A percentile compares a stretch with the other conserved stretches of the same genome.
Conservation (phyloP, 1,140 invertebrate genomes). For the Seison nebaliae region DNA sequence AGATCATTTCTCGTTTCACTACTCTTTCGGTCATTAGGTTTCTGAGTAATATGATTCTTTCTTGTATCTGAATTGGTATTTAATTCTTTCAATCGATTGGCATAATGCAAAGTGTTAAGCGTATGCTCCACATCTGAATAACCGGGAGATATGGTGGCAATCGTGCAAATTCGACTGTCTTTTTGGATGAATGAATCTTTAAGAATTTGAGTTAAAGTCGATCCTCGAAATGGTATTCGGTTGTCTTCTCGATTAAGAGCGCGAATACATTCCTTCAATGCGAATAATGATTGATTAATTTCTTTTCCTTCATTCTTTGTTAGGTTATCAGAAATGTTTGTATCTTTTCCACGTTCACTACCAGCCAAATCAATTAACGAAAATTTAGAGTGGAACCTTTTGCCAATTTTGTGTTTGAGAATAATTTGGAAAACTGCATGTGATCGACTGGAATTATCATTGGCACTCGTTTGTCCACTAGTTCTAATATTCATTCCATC, state of each 20-base stretch:
- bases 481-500: constrained; percentile 23
- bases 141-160: not conserved
- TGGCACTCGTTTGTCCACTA: constrained; percentile 23
- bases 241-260: constrained; percentile 23
- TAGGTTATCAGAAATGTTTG: constrained; percentile 7
- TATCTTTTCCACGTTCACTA: constrained; percentile 13
- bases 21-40: no score
- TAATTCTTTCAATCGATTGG: constrained; percentile 33
- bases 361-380: constrained; percentile 14
- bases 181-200: not conserved
- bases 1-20: no score
- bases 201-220: constrained; percentile 24
- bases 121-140: not conserved
- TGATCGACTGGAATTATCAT: constrained; percentile 25
- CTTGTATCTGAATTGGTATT: no score
- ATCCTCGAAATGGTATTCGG: constrained; percentile 24
- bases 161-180: not conserved
- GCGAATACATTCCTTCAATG: constrained; percentile 25
- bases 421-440: constrained; percentile 25
- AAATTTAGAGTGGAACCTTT: not conserved
- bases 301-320: constrained; percentile 13
- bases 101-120: not conserved
- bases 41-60: no score
- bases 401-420: constrained; percentile 16
- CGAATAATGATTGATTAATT: constrained; percentile 14